These are phyloP conservation scores for Rhopilema esculentum DNA, from an alignment of 30 jellyfish, hydroid and myxozoan species.

Conservation along the genomic window DNA sequence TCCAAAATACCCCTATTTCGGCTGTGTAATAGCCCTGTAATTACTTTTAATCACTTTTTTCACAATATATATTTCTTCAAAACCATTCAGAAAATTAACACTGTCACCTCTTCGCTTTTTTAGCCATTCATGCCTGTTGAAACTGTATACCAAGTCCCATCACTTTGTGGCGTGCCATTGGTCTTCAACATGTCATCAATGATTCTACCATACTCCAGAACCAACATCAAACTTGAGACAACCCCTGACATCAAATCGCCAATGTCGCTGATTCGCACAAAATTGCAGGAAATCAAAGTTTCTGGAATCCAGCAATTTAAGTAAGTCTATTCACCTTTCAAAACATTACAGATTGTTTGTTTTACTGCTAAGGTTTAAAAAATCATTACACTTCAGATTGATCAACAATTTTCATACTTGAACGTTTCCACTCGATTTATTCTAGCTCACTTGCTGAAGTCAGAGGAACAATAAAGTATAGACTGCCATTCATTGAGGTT, in stretches of 20 bases:
- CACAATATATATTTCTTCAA: too few relatives aligned
- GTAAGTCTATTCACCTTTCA: slow-evolving; percentile 30
- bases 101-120: background rate
- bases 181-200: slow-evolving; percentile 49
- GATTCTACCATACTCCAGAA: slow-evolving; percentile 35
- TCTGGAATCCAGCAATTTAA: slow-evolving; percentile 48
- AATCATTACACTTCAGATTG: too few relatives aligned
- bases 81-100: too few relatives aligned
- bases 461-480: slow-evolving; percentile 46
- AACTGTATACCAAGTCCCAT: slow-evolving; percentile 69
- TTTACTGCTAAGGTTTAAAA: background rate
- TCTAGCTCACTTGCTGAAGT: slow-evolving; percentile 51
- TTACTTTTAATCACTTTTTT: too few relatives aligned
- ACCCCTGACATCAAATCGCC: slow-evolving; percentile 52
- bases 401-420: too few relatives aligned
- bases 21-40: too few relatives aligned
- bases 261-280: slow-evolving; percentile 23
- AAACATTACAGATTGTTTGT: background rate
- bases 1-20: too few relatives aligned
- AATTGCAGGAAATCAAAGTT: slow-evolving; percentile 27
- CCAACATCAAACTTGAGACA: slow-evolving; percentile 43
- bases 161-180: slow-evolving; percentile 74
- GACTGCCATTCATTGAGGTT: slow-evolving; percentile 66
- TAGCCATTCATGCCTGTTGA: slow-evolving; percentile 82
- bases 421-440: too few relatives aligned